A percentile compares a stretch with the other conserved stretches of the same genome.
phyloP scores from a whole-genome alignment of 2,888 invertebrate species.

The Macaria liturata region DNA sequence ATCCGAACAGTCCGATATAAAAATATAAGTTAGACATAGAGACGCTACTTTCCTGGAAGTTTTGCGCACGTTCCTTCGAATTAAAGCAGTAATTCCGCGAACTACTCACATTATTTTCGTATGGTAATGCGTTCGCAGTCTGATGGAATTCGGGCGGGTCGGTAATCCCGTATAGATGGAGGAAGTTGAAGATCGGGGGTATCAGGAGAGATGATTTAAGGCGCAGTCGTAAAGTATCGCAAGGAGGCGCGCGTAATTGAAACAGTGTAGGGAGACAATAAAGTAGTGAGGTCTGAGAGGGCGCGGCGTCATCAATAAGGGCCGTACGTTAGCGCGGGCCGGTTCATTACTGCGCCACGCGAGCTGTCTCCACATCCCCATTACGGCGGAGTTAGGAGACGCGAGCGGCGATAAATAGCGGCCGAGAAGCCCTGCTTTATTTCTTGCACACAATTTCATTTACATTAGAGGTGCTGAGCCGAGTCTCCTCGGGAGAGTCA shows the following conservation, averaged over 20 bases:
- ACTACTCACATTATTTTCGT: constrained; percentile 38
- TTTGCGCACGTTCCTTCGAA: constrained; percentile 24
- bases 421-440: constrained; percentile 75
- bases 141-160: constrained; percentile 38
- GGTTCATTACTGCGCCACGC: constrained; percentile 72
- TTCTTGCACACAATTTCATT: constrained; percentile 81
- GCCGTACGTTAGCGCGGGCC: constrained; percentile 73
- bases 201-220: constrained; percentile 47
- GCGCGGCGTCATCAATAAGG: constrained; percentile 73
- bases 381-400: constrained; percentile 78
- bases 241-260: constrained; percentile 68
- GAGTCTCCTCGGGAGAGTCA: constrained; percentile 69
- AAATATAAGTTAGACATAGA: constrained; percentile 18
- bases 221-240: constrained; percentile 60
- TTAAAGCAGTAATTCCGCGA: constrained; percentile 31
- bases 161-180: constrained; percentile 39
- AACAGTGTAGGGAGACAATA: constrained; percentile 67
- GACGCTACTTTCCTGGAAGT: constrained; percentile 14
- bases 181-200: constrained; percentile 39
- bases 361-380: constrained; percentile 73
- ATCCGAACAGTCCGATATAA: constrained; percentile 19
- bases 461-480: constrained; percentile 79
- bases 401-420: constrained; percentile 76
- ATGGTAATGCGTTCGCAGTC: constrained; percentile 37
- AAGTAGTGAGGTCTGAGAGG: constrained; percentile 45